Evolutionary conservation across 2,888 invertebrate genomes (phyloP), one percentile per base, ranked within the genome.

Genomic region (Deilephila elpenor): DNA sequence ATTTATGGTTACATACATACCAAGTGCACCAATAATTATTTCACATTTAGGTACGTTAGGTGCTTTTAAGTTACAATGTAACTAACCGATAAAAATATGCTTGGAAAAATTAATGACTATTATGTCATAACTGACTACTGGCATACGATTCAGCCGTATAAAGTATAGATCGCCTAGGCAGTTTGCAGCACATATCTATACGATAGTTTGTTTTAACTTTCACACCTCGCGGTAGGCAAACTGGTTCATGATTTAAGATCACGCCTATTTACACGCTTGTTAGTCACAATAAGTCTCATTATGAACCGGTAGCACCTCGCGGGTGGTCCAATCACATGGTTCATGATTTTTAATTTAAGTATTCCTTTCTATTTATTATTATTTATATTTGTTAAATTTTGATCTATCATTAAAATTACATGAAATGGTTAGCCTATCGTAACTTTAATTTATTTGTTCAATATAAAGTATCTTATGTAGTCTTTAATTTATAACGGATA

Each of bases 261-360:
- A 78, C 79, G 77, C 74, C 75, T 82, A 80, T 83, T 83, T 83
- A 83, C 83, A 83, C 82, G 83, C 78, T 76, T 82, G 81, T 84
- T 84, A 79, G 77, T 75, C 73, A 79, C 83, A 82, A 82, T 81
- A 79, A 79, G 75, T 77, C 76, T 81, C 75, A 78, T 78, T 78
- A 81, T 75, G 74, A 78, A 75, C 75, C 76, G 76, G 78, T 78
- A 78, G 75, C 78, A 62, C 75, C 59, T 77, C 75, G 79, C 81
- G 84, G 84, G 84, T 84, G 84, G 84, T 84, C 83, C 73, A 71
- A 77, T 75, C 75, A 75, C 74, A 75, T 75, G 76, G 53, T 20
- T 44, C 51, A 70, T 80, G 74, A 74, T 72, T 61, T 77, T 60
- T 71, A 56, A 56, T 56, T 56, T 56, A n/a, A n/a, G 2, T 56